phyloP scores from a whole-genome alignment of 2,888 invertebrate genomes.

The Hemithea aestivaria region DNA sequence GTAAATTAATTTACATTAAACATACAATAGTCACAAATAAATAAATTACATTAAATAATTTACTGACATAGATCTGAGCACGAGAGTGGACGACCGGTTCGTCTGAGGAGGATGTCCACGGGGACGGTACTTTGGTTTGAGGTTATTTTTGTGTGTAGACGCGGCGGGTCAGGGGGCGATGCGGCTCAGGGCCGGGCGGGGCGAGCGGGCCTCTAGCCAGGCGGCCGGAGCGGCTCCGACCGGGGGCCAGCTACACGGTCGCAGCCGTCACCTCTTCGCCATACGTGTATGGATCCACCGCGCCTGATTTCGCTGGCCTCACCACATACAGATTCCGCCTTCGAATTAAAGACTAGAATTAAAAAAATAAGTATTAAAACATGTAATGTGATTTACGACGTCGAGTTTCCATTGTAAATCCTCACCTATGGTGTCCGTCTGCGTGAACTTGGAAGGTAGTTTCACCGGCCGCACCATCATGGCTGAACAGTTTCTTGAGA shows the following conservation, averaged over 20 bases:
- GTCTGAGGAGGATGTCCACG: slow-evolving; percentile 54
- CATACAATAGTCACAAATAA: slow-evolving; percentile 72
- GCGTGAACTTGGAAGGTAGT: slow-evolving; percentile 85
- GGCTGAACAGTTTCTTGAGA: slow-evolving; percentile 85
- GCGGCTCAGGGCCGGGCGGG: slow-evolving; percentile 7
- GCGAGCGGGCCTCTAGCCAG: background rate
- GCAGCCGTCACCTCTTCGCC: slow-evolving; percentile 64
- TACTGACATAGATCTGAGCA: slow-evolving; percentile 72
- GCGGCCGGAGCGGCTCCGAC: slow-evolving; percentile 12
- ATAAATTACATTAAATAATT: slow-evolving; percentile 77
- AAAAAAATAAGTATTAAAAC: slow-evolving; percentile 47
- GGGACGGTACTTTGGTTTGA: slow-evolving; percentile 73
- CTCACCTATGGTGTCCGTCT: slow-evolving; percentile 81
- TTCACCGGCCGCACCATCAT: slow-evolving; percentile 80
- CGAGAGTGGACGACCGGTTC: slow-evolving; percentile 55
- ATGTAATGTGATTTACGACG: background rate
- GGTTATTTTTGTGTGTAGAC: slow-evolving; percentile 57
- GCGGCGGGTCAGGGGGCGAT: slow-evolving; percentile 32
- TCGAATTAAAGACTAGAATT: slow-evolving; percentile 78
- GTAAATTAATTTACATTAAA: slow-evolving; percentile 65
- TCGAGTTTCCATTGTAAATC: background rate
- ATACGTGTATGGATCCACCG: slow-evolving; percentile 80
- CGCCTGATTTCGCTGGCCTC: slow-evolving; percentile 75
- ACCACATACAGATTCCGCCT: slow-evolving; percentile 82
- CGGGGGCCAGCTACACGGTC: slow-evolving; percentile 42